Evolutionary conservation across 2,888 invertebrate species (phyloP), one percentile per base, ranked within the genome.

Genomic region (Mythimna pallens): DNA sequence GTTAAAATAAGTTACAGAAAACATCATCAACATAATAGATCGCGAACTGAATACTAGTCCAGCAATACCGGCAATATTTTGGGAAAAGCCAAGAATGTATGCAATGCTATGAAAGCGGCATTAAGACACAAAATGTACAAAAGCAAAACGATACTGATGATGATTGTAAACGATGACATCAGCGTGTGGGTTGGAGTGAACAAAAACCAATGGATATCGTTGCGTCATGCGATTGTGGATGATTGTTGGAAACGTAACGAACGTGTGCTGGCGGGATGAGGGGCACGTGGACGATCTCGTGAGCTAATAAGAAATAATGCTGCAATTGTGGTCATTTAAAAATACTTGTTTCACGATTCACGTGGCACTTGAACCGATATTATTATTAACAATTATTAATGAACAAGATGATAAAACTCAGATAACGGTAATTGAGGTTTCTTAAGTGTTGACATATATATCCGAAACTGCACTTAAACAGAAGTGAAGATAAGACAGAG

Each of bases 81-180:
- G 75, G 69, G 66, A 79, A 80, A 77, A 70, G 70, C 64, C 65
- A 79, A 76, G 58, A 76, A 82, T 78, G 73, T 70, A 73, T 71
- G 78, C 81, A 81, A 54, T 80, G 36, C 30, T 34, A 63, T 59
- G 65, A 74, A 74, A 79, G 70, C 67, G 36, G 58, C 62, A 82
- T 85, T 75, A 76, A 77, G 62, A 65, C 47, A 76, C 59, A 57
- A 69, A 74, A 81, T 70, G 66, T 72, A 84, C 82, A 80, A 85
- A 78, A 77, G 78, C 65, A 77, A 70, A 70, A 20, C 71, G 54
- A 61, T 54, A 71, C 81, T 68, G 85, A 86, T 89, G 85, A 86
- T 89, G 86, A 88, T 85, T 85, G 82, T 86, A 81, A 74, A 82
- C 71, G 88, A 87, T 93, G 93, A 93, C 92, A 93, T 93, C 93